Evolutionary conservation across 1,140 invertebrate genomes (phyloP).

Genomic region (Carcinoscorpius rotundicauda): DNA sequence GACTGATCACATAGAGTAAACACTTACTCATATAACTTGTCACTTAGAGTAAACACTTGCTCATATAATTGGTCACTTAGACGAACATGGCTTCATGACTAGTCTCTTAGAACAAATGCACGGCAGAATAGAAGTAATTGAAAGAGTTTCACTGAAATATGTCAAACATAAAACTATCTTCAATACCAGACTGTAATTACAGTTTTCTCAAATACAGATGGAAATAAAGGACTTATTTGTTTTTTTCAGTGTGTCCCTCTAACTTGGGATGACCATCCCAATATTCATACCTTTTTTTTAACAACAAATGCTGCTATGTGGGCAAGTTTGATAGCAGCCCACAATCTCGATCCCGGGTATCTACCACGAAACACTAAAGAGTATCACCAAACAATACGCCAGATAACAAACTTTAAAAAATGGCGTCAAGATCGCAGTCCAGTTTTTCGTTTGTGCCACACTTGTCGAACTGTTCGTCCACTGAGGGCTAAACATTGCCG

Average conservation of each 20-base stretch:
- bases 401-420: constrained; percentile 77
- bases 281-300: constrained; percentile 77
- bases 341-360: constrained; percentile 75
- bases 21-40: no score
- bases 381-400: constrained; percentile 71
- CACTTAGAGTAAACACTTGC: no score
- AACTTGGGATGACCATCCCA: constrained; percentile 74
- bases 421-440: constrained; percentile 76
- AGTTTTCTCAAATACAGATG: no score
- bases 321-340: constrained; percentile 79
- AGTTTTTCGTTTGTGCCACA: constrained; percentile 73
- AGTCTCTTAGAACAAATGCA: no score
- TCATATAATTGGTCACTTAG: no score
- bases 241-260: constrained; percentile 60
- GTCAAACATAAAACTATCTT: no score
- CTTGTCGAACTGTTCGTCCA: constrained; percentile 72
- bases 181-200: no score
- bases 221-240: constrained; percentile 8
- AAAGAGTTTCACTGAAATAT: no score
- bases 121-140: no score
- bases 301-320: constrained; percentile 84
- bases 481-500: constrained; percentile 81
- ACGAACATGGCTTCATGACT: no score
- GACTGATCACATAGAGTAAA: no score
- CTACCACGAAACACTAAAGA: constrained; percentile 75